Evolutionary conservation across 2,797 vertebrate genomes (phyloP).

Genomic region (Peromyscus melanophrys): DNA sequence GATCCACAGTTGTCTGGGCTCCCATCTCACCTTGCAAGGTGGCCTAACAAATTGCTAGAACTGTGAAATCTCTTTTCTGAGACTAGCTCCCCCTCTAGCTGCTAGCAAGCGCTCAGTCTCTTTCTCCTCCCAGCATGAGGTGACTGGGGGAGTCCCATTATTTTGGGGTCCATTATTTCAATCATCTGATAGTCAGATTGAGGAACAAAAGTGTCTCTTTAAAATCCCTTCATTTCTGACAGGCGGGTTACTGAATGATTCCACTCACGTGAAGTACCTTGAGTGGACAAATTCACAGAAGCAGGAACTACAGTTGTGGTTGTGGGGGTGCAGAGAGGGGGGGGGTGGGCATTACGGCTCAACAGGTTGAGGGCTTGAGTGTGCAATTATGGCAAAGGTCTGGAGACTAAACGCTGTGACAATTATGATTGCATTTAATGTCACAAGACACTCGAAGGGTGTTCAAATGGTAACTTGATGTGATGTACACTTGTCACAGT

Average conservation of each 20-base stretch:
- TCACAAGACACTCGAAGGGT: neutral
- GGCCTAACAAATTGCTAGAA: neutral
- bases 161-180: neutral
- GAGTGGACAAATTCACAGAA: neutral
- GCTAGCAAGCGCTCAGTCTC: neutral
- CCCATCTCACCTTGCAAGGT: neutral
- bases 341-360: neutral
- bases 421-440: neutral
- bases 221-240: neutral
- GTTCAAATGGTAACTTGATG: neutral
- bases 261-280: neutral
- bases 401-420: fast-evolving
- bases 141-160: neutral
- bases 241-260: neutral
- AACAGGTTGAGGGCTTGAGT: neutral
- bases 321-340: neutral
- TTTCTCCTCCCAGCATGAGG: neutral
- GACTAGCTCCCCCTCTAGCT: neutral
- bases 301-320: neutral
- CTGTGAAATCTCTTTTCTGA: neutral
- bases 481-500: neutral
- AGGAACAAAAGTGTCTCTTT: neutral
- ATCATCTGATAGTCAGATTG: neutral
- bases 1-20: no score
- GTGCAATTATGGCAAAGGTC: neutral